These are phyloP conservation scores for Aquatica leii DNA, from an alignment of 2,888 invertebrate species.

Conservation along the genomic window DNA sequence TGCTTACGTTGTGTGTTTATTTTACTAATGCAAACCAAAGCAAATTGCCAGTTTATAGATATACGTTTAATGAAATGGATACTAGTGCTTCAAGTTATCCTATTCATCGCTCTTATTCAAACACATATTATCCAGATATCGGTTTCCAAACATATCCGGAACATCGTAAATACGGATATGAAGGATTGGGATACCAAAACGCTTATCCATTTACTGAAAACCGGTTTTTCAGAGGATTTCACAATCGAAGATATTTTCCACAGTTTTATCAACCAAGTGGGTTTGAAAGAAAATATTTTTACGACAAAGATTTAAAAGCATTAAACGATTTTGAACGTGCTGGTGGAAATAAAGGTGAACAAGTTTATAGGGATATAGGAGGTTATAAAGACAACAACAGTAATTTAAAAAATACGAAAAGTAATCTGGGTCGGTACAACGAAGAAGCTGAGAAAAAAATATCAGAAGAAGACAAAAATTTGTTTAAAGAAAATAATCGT, in stretches of 20 bases:
- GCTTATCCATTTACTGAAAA: background rate
- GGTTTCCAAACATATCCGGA: constrained; percentile 20
- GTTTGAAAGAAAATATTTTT: constrained; percentile 34
- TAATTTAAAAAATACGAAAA: constrained; percentile 56
- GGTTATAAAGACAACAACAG: constrained; percentile 66
- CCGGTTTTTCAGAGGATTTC: background rate
- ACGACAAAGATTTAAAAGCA: no score
- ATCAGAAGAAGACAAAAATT: constrained; percentile 67
- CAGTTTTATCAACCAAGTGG: background rate
- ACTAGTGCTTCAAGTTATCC: constrained; percentile 56
- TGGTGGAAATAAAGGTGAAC: constrained; percentile 65
- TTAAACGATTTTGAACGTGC: constrained; percentile 59
- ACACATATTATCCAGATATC: constrained; percentile 64
- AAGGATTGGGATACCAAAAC: background rate
- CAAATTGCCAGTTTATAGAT: constrained; percentile 53
- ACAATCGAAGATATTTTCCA: constrained; percentile 40
- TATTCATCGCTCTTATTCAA: constrained; percentile 65
- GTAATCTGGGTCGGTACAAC: constrained; percentile 65
- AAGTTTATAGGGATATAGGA: constrained; percentile 66
- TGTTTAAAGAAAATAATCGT: constrained; percentile 67
- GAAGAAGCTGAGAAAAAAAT: constrained; percentile 68
- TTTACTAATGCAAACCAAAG: constrained; percentile 25
- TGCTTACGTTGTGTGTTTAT: background rate
- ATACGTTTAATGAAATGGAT: constrained; percentile 58
- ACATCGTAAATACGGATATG: constrained; percentile 5